phyloP scores from a whole-genome alignment of 2,113 vertebrate genomes.

The Scatophagus argus region DNA sequence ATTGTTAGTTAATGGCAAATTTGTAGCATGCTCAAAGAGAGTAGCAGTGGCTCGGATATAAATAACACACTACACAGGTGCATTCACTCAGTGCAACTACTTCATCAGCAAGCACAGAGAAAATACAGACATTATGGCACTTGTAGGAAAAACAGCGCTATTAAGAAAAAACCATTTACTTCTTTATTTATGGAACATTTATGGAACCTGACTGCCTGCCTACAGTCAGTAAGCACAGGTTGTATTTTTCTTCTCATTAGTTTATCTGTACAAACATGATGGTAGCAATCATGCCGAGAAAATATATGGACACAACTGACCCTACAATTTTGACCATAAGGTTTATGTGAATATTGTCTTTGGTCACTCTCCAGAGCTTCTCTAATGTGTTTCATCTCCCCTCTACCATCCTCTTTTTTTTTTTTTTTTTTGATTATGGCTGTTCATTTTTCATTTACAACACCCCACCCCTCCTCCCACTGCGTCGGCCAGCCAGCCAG shows the following conservation, averaged over 20 bases:
- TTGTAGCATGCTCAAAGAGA: no score
- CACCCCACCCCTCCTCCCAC: background rate
- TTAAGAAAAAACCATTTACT: no score
- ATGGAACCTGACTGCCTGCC: no score
- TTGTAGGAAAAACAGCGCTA: no score
- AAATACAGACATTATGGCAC: no score
- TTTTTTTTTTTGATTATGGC: constrained; percentile 13
- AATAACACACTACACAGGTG: no score
- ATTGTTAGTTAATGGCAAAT: no score
- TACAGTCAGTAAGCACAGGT: background rate
- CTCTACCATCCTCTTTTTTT: background rate
- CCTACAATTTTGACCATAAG: background rate
- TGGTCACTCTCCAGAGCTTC: background rate
- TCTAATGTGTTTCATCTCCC: background rate
- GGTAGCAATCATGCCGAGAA: background rate
- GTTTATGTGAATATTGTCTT: background rate
- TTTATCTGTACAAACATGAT: background rate
- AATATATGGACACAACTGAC: background rate
- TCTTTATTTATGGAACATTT: no score
- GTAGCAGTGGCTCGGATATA: no score
- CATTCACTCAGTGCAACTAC: no score
- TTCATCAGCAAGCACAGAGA: no score
- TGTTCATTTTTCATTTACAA: constrained; percentile 41
- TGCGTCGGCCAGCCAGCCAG: constrained; percentile 16
- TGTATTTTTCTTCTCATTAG: background rate